Base-by-base conservation (phyloP, 1,140 invertebrate genomes). In the Asbolus verrucosus region DNA sequence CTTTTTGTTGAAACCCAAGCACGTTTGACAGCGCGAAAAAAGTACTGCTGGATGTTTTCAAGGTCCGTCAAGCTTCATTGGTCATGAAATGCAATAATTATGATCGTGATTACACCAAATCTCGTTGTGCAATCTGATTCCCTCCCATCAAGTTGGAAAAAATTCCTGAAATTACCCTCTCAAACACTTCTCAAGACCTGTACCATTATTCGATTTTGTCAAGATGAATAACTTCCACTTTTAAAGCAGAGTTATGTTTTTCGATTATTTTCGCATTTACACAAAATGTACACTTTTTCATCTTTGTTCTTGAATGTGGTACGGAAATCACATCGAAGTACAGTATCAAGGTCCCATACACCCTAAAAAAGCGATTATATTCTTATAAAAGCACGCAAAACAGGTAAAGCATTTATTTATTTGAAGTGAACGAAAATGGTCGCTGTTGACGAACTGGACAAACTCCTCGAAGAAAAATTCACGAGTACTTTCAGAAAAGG, bases 401-500 rank as follows among this genome's bases (percentile, higher is more conserved):
- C 16, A 46, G 27, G 4, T 30, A n/a, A n/a, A n/a, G n/a, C 27
- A 27, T 54, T 24, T 8, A 54, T 8, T 30, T 16, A 54, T 27
- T 54, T 27, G 8, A 36, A 69, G 65, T 69, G 11, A 27, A 6
- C 5, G 27, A 54, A 54, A 54, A 54, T 54, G 46, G 19, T 24
- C 15, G 19, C 9, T 3, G 46, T 13, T 6, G 54, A 31, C 16
- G 70, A 73, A 62, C 46, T 73, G 6, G 74, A 74, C 6, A 62
- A 59, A 18, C 66, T 75, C 38, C 31, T 77, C 14, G 13, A 70
- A 38, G 71, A 73, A 65, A 54, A 77, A 19, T 77, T 74, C 19
- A 74, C 74, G 0, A 76, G 54, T 65, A 70, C 46, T 33, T 76
- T 75, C 43, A 60, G 76, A 3, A 43, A 71, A 6, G 76, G 76